phyloP scores from a whole-genome alignment of 2,113 vertebrate species.

The Choloepus hoffmanni region DNA sequence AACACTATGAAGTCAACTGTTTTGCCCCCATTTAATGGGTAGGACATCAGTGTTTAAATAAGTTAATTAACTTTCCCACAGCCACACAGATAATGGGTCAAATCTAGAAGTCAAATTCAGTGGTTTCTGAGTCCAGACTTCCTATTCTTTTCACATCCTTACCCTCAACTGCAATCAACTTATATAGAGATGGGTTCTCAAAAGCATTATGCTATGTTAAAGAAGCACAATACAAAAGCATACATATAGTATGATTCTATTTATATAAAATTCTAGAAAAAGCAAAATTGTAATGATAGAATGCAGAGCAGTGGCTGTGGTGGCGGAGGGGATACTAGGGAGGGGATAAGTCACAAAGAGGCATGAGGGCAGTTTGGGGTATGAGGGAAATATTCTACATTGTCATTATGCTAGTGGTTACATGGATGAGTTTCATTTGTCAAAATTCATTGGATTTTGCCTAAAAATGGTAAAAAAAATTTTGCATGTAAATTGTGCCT shows the following conservation, averaged over 20 bases:
- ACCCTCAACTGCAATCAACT: not conserved
- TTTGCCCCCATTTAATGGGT: not conserved
- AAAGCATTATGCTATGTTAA: not conserved
- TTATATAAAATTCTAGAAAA: not conserved
- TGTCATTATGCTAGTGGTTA: not conserved
- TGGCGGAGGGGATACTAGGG: not conserved
- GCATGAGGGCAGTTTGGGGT: not conserved
- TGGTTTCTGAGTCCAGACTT: not conserved
- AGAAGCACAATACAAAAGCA: not conserved
- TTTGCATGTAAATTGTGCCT: conserved; percentile 6
- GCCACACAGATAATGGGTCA: not conserved
- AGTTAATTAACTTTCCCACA: not conserved
- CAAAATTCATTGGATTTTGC: not conserved
- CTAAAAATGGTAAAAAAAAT: not conserved
- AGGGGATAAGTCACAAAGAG: not conserved
- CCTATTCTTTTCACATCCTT: not conserved
- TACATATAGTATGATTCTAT: not conserved
- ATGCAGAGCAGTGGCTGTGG: not conserved
- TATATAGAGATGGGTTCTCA: not conserved
- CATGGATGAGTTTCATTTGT: not conserved
- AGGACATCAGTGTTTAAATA: not conserved
- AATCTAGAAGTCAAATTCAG: not conserved
- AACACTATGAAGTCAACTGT: not conserved
- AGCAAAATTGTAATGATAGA: not conserved
- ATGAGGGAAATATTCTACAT: not conserved